phyloP scores from a whole-genome alignment of 1,140 invertebrate species.

The Bombus huntii region DNA sequence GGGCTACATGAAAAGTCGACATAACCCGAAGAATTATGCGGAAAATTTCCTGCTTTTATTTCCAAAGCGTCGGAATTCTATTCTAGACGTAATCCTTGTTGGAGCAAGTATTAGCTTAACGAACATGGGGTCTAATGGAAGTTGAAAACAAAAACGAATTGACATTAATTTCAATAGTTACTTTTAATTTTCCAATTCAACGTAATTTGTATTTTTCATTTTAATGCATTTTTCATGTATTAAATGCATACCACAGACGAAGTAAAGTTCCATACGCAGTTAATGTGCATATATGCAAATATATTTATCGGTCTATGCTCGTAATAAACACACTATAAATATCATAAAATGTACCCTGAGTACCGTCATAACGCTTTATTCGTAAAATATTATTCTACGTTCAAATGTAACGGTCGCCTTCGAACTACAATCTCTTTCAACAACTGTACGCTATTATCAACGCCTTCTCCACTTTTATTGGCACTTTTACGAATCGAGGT shows the following conservation, averaged over 20 bases:
- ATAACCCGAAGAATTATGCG: not conserved
- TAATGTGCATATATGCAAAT: too few species aligned
- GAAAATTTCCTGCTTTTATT: not conserved
- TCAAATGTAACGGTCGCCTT: not conserved
- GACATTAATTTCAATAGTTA: too few species aligned
- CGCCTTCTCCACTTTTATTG: not conserved
- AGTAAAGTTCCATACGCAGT: too few species aligned
- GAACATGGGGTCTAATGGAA: too few species aligned
- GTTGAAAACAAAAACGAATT: too few species aligned
- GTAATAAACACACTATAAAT: not conserved
- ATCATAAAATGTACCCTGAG: not conserved
- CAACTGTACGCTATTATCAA: not conserved
- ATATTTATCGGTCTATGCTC: too few species aligned
- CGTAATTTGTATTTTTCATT: not conserved
- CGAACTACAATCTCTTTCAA: not conserved
- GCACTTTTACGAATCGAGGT: not conserved
- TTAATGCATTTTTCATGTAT: not conserved
- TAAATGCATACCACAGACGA: too few species aligned
- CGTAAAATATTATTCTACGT: not conserved
- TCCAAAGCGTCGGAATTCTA: too few species aligned
- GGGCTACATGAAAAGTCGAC: not conserved
- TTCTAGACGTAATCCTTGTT: not conserved
- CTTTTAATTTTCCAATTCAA: not conserved
- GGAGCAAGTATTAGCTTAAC: not conserved
- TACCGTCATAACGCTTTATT: not conserved